Base-by-base conservation (phyloP, 1,140 invertebrate species). In the Steinernema khuongi region DNA sequence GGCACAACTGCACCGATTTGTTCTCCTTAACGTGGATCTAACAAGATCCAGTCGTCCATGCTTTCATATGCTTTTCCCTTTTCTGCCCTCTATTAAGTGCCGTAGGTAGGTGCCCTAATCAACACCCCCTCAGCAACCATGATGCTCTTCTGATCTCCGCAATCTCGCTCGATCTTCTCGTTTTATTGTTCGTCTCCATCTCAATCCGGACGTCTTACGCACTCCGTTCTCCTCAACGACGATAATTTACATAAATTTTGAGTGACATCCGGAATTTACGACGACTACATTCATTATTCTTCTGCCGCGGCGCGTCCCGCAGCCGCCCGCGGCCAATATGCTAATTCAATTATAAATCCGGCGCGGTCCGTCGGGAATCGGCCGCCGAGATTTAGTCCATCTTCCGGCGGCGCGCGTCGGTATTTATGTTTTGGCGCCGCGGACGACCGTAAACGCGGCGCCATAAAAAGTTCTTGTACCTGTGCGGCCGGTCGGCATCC, bases 321-420 rank as follows among this genome's bases (percentile, higher is more conserved):
- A n/a, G 4, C 22, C 4, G 14, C 14, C 2, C 50, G 11, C 22
- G 14, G 4, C 50, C 50, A 60, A 60, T 60, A 60, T 60, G 50
- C 50, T 60, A 60, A 60, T 60, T 60, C 50, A 60, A 60, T 60
- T 60, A 60, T 22, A 60, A 60, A 60, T 41, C 36, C 7, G 36
- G 36, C 36, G 36, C n/a, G 50, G 7, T 60, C 50, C 2, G 7
- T 22, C 26, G 50, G 50, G 50, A 60, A 60, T 60, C 22, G 50
- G n/a, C 19, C 4, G 50, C 50, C 50, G 11, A 11, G 11, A 60
- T 11, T 60, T 11, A 11, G 50, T 26, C 11, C 50, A 7, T 22
- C 19, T 60, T 60, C 50, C 50, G 50, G 50, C 50, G 50, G 36
- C 50, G 50, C 50, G 50, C 50, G 50, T 60, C 50, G 50, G 50